These are phyloP conservation scores for Pachyseris speciosa DNA, from an alignment of 64 coral and sea anemone genomes.

Conservation along the genomic window DNA sequence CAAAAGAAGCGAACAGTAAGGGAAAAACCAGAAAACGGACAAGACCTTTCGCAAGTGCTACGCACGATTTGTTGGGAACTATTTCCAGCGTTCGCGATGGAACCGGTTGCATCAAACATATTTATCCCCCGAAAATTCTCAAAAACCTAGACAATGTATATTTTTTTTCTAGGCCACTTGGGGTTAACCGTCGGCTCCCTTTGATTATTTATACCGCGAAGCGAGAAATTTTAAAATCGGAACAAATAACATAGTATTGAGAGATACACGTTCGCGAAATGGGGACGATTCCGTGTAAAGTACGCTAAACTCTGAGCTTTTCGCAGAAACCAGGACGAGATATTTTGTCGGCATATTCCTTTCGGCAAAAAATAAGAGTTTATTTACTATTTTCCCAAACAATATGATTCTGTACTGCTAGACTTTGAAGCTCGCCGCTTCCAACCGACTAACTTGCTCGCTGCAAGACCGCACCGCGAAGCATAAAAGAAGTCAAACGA, in stretches of 20 bases:
- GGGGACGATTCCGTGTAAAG: background rate
- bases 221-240: slow-evolving; percentile 89
- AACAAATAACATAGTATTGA: slow-evolving; percentile 22
- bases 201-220: slow-evolving; percentile 95
- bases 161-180: slow-evolving; percentile 71
- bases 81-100: background rate
- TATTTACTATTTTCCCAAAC: slow-evolving; percentile 99
- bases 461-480: slow-evolving; percentile 18
- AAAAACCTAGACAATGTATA: slow-evolving; percentile 68
- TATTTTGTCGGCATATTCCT: slow-evolving; percentile 42
- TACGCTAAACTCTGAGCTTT: background rate
- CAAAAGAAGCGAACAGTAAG: background rate
- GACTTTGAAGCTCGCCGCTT: slow-evolving; percentile 92
- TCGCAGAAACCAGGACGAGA: background rate
- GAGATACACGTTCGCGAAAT: slow-evolving; percentile 23
- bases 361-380: slow-evolving; percentile 71
- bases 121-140: slow-evolving; percentile 61
- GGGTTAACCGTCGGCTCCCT: slow-evolving; percentile 87
- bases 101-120: background rate
- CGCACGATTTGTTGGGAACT: background rate
- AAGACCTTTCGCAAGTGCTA: background rate
- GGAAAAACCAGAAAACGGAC: background rate
- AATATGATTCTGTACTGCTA: slow-evolving; percentile 82
- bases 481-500: slow-evolving; percentile 1
- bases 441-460: slow-evolving; percentile 1